Evolutionary conservation across 2,113 vertebrate species (phyloP).

Genomic region (Hippocampus comes): DNA sequence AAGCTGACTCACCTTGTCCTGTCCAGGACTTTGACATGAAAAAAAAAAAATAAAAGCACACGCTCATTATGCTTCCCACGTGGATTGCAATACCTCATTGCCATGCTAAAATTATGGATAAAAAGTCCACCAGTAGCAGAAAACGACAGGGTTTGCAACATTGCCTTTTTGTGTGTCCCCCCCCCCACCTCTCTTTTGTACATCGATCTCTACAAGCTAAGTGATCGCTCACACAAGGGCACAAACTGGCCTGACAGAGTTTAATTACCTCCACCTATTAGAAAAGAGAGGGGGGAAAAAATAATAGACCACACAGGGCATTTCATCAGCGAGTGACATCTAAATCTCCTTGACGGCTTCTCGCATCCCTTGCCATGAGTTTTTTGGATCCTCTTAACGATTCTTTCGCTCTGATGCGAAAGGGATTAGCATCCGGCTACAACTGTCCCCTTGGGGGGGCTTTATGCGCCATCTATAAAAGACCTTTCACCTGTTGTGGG

Average conservation of each 20-base stretch:
- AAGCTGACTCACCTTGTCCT: not conserved
- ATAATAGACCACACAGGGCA: not conserved
- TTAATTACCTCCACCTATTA: conserved; percentile 40
- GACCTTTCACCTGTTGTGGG: conserved; percentile 50
- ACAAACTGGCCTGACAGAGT: conserved; percentile 15
- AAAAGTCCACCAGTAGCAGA: not conserved
- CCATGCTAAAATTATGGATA: conserved; percentile 1
- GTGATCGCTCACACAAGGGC: conserved; percentile 30
- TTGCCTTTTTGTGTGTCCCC: conserved; percentile 9
- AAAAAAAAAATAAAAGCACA: not conserved
- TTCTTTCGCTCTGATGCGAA: conserved; percentile 17
- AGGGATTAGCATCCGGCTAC: conserved; percentile 27
- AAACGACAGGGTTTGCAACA: not conserved
- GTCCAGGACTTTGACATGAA: not conserved
- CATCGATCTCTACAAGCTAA: conserved; percentile 35
- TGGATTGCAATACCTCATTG: not conserved
- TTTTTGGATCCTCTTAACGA: conserved; percentile 10
- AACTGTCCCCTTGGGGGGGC: not conserved
- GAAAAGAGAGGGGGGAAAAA: conserved; percentile 18
- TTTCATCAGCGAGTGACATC: conserved; percentile 36
- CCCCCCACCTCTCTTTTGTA: conserved; percentile 17
- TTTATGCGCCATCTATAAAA: conserved; percentile 30
- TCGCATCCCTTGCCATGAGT: conserved; percentile 15
- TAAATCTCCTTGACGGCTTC: conserved; percentile 31
- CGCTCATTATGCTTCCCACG: not conserved